Evolutionary conservation across 2,113 vertebrate species (phyloP).

Genomic region (Scolopax mira): DNA sequence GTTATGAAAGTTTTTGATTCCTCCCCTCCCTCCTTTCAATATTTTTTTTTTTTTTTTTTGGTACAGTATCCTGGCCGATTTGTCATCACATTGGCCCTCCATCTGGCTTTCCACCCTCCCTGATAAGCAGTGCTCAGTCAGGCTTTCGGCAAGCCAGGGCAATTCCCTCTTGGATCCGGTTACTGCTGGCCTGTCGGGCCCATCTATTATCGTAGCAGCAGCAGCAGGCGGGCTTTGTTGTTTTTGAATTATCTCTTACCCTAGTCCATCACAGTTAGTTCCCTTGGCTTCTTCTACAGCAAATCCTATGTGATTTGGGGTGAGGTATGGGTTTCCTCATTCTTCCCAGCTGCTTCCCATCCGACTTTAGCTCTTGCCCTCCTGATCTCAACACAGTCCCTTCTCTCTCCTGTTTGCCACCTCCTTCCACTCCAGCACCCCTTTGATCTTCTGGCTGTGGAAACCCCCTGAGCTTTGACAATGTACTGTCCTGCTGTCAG

Average conservation of each 20-base stretch:
- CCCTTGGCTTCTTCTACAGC: background rate
- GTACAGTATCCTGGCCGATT: background rate
- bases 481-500: background rate
- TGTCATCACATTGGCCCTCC: background rate
- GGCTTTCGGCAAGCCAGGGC: background rate
- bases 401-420: background rate
- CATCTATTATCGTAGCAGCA: background rate
- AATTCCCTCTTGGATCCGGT: background rate
- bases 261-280: background rate
- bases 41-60: no score
- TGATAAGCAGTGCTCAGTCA: background rate
- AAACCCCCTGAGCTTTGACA: background rate
- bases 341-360: background rate
- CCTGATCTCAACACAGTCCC: background rate
- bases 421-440: background rate
- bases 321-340: background rate
- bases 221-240: background rate
- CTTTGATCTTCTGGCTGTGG: background rate
- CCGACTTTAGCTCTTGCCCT: background rate
- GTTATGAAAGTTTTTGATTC: background rate
- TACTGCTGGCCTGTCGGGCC: background rate
- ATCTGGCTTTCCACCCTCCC: background rate
- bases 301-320: background rate
- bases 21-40: rapidly evolving
- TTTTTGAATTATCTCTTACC: background rate